Percentiles rank a stretch among this genome's conserved stretches.
These are phyloP conservation scores for Melanitta fusca DNA, from an alignment of 2,797 vertebrate genomes.

Conservation along the genomic window DNA sequence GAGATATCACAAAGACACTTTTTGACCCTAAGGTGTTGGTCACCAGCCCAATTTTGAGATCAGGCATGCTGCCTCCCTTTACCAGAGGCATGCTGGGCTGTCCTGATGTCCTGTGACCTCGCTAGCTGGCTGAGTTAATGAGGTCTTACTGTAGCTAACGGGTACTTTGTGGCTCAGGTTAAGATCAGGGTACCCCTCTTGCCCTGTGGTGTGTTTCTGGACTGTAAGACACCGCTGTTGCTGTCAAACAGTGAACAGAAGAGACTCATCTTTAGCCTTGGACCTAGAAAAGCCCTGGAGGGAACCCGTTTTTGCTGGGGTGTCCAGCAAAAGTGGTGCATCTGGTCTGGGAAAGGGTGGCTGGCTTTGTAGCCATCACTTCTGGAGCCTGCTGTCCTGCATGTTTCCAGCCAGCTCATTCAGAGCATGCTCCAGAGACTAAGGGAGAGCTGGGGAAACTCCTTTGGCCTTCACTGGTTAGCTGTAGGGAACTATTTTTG, in stretches of 20 bases:
- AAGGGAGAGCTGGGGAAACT: slow-evolving; percentile 15
- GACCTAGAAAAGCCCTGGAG: neutral
- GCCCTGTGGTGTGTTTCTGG: neutral
- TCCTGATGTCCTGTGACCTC: neutral
- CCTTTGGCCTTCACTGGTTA: neutral
- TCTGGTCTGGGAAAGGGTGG: neutral
- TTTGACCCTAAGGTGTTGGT: neutral
- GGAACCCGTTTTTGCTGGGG: rapidly evolving
- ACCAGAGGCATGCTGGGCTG: neutral
- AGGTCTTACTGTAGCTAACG: neutral
- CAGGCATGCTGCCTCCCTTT: neutral
- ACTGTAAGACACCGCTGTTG: neutral
- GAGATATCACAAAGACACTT: neutral
- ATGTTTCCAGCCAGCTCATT: neutral
- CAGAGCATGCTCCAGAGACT: neutral
- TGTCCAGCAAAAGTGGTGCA: neutral
- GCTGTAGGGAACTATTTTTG: neutral
- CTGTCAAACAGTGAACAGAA: neutral
- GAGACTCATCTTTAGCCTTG: neutral
- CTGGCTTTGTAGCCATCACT: neutral
- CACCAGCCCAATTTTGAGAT: neutral
- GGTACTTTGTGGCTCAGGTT: neutral
- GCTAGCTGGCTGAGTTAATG: neutral
- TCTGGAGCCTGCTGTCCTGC: neutral
- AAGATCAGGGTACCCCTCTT: neutral